phyloP scores from a whole-genome alignment of 2,797 vertebrate species.

The Liasis olivaceus region DNA sequence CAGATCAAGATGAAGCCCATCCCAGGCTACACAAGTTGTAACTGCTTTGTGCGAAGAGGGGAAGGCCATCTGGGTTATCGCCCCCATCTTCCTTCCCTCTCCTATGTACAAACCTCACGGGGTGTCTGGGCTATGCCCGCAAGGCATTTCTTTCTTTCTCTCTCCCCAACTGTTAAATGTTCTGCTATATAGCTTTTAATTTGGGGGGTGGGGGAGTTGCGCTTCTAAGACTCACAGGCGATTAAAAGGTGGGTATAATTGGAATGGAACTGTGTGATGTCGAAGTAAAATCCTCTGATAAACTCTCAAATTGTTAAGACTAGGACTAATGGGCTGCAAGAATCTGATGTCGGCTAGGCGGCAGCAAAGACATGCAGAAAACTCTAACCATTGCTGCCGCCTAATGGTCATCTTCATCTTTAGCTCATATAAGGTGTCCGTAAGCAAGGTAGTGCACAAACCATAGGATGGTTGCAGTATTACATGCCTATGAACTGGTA shows the following conservation, averaged over 20 bases:
- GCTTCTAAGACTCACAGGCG: not conserved
- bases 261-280: not conserved
- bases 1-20: not conserved
- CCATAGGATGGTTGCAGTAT: not conserved
- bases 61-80: too few relatives aligned
- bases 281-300: not conserved
- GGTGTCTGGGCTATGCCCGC: not conserved
- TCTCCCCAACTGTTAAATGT: not conserved
- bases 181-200: not conserved
- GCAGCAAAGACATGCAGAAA: not conserved
- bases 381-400: not conserved
- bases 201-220: not conserved
- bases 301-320: not conserved
- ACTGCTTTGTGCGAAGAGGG: not conserved
- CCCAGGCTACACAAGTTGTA: too few relatives aligned
- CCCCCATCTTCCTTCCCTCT: not conserved
- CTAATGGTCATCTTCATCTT: not conserved
- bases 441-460: not conserved
- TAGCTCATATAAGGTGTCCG: not conserved
- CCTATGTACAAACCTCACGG: not conserved
- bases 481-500: not conserved
- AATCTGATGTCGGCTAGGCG: not conserved
- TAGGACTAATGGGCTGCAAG: not conserved
- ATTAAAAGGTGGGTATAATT: not conserved
- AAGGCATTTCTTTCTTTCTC: not conserved